These are phyloP conservation scores for Hoplodrina ambigua DNA, from an alignment of 2,888 invertebrate species.

Conservation along the genomic window DNA sequence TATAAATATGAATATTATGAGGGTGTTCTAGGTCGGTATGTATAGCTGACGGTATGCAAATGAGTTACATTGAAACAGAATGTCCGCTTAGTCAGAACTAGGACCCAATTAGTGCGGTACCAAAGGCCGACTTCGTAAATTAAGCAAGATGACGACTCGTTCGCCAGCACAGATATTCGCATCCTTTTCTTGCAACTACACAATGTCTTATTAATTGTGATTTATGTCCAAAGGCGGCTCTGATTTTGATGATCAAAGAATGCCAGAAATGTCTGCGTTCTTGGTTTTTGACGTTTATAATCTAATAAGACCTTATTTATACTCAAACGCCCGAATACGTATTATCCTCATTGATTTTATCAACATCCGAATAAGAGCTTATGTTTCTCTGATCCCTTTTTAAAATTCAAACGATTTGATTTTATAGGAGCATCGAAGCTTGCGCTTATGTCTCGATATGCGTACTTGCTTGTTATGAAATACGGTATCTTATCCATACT, in stretches of 20 bases:
- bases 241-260: conserved; percentile 44
- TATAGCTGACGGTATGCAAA: conserved; percentile 55
- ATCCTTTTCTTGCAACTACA: conserved; percentile 48
- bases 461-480: conserved; percentile 33
- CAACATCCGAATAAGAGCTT: conserved; percentile 11
- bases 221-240: conserved; percentile 46
- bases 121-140: conserved; percentile 58
- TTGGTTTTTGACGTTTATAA: conserved; percentile 1
- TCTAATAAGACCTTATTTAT: conserved; percentile 35
- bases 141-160: conserved; percentile 51
- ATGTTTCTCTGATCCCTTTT: conserved; percentile 26
- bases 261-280: conserved; percentile 19
- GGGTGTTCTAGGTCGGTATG: conserved; percentile 30
- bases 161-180: conserved; percentile 48
- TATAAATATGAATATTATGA: conserved; percentile 34
- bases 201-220: conserved; percentile 62
- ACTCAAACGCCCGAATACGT: conserved; percentile 19
- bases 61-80: conserved; percentile 53
- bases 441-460: conserved; percentile 27
- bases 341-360: conserved; percentile 36
- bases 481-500: conserved; percentile 32
- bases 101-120: conserved; percentile 62
- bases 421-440: conserved; percentile 33
- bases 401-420: conserved; percentile 41
- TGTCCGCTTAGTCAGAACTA: conserved; percentile 60